Conservation (phyloP, 2,113 vertebrate species). For the Solea solea region DNA sequence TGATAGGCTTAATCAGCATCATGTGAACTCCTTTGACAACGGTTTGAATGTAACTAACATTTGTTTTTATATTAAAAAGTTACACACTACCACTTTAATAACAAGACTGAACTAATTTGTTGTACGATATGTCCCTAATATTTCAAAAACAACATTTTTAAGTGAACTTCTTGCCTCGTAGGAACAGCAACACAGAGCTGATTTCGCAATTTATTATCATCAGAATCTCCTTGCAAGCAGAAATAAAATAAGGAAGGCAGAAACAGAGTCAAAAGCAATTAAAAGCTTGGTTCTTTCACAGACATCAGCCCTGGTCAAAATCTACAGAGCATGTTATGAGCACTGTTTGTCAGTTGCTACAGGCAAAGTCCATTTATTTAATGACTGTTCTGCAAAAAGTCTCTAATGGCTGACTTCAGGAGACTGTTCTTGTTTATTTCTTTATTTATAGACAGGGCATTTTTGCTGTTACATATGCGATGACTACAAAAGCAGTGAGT, state of each 20-base stretch:
- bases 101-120: too few species aligned
- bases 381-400: conserved; percentile 1
- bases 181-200: not conserved
- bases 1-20: too few species aligned
- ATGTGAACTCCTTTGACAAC: too few species aligned
- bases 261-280: conserved; percentile 50
- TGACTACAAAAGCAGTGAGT: not conserved
- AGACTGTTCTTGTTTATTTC: conserved; percentile 1
- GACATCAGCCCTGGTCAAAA: conserved; percentile 25
- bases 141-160: too few species aligned
- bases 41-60: too few species aligned
- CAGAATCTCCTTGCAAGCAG: conserved; percentile 14
- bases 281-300: conserved; percentile 10
- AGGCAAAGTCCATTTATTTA: conserved; percentile 28
- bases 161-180: not conserved
- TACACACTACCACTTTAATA: too few species aligned
- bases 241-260: conserved; percentile 20
- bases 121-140: too few species aligned
- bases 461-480: not conserved
- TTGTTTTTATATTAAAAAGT: too few species aligned
- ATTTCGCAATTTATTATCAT: conserved; percentile 3
- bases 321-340: conserved; percentile 16
- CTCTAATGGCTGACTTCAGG: not conserved
- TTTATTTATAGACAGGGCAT: conserved; percentile 1
- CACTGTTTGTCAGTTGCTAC: conserved; percentile 1